These are phyloP conservation scores for Bufo gargarizans DNA, from an alignment of 2,113 vertebrate genomes.

Conservation along the genomic window DNA sequence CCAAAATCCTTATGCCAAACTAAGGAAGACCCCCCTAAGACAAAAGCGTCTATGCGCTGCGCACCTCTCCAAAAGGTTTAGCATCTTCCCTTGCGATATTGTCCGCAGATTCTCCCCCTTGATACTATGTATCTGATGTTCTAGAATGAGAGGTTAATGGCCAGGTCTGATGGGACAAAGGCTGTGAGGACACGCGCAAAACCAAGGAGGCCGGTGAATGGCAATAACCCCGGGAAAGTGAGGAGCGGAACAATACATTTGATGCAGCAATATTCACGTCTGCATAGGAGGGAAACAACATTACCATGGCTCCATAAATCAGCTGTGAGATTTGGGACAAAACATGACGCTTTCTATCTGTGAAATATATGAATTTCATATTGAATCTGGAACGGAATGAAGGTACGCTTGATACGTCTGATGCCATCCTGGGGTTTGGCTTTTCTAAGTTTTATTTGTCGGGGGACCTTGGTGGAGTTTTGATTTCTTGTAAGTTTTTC, in stretches of 20 bases:
- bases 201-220: neutral
- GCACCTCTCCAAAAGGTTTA: neutral
- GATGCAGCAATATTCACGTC: slow-evolving; percentile 7
- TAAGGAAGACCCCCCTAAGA: too few species aligned
- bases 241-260: neutral
- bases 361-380: slow-evolving; percentile 50
- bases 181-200: neutral
- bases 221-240: slow-evolving; percentile 11
- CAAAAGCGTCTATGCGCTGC: too few species aligned
- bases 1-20: too few species aligned
- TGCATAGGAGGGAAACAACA: slow-evolving; percentile 20
- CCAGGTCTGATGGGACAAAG: too few species aligned
- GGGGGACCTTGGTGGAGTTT: neutral
- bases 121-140: neutral
- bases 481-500: neutral
- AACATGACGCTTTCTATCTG: slow-evolving; percentile 18
- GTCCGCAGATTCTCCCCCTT: too few species aligned
- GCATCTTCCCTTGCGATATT: neutral
- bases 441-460: slow-evolving; percentile 1
- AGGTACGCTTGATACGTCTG: neutral
- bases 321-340: slow-evolving; percentile 49
- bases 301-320: slow-evolving; percentile 54
- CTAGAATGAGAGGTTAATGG: too few species aligned
- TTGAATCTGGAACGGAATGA: neutral
- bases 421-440: neutral